Evolutionary conservation across 2,888 invertebrate species (phyloP), one percentile per base, ranked within the genome.

Genomic region (Patella caerulea): DNA sequence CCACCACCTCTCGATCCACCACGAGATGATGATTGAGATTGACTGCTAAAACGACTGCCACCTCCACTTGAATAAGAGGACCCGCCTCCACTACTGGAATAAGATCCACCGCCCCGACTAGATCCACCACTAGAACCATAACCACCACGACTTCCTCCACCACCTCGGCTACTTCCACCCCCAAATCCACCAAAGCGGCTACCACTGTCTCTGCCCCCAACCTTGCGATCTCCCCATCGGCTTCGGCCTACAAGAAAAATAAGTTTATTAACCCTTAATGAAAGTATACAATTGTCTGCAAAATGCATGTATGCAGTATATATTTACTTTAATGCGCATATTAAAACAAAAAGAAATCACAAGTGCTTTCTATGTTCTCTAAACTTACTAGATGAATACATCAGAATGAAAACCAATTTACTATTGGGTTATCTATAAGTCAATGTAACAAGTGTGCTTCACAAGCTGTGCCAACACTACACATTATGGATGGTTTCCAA

Each of bases 231-330:
- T 53, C 77, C 53, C 78, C 77, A 80, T 59, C 80, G 78, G 76
- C 82, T 84, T 72, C 84, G 84, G 74, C 84, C 84, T 84, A 79
- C 15, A 82, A 82, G 29, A 72, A 29, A 77, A 74, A 45, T 14
- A 19, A 17, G 15, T 52, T 19, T 34, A 45, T 34, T 4, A 45
- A 45, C 45, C 9, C 0, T 45, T 1, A 45, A 45, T 45, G 45
- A 45, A 45, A 1, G 0, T 45, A 9, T 45, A 9, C 9, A 45
- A 45, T 9, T 45, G 45, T 9, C 45, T 45, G 34, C 7, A 45
- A 45, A 45, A 45, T 45, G 45, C 34, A 34, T 34, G 7, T 34
- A 34, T 34, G 34, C 34, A 3, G 5, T 34, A 34, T 34, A 34
- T 34, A 34, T 4, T 34, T 34, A 34, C 34, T 45, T 45, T 7